phyloP scores from a whole-genome alignment of 2,797 vertebrate genomes.

The Syndactyla subalaris region DNA sequence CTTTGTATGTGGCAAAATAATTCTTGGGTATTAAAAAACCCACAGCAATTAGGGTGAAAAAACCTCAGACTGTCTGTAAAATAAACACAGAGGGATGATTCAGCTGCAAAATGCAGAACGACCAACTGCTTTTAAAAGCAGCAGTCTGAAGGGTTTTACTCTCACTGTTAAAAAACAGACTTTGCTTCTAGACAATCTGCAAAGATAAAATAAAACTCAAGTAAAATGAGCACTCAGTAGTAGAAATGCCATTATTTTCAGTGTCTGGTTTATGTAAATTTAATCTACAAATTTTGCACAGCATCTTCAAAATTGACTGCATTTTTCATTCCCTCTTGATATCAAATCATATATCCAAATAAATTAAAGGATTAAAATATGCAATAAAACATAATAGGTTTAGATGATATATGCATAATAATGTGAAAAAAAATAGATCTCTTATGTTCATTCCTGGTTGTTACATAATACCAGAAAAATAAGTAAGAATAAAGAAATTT shows the following conservation, averaged over 20 bases:
- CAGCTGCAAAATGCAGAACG: not conserved
- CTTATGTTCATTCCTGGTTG: not conserved
- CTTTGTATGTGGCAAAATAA: not conserved
- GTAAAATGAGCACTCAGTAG: not conserved
- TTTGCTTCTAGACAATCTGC: not conserved
- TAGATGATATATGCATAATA: not conserved
- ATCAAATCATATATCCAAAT: not conserved
- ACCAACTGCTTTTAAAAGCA: not conserved
- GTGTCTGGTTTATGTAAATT: not conserved
- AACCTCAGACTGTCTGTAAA: not conserved
- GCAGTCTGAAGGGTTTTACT: not conserved
- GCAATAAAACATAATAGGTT: not conserved
- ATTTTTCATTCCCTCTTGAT: not conserved
- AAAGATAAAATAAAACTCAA: not conserved
- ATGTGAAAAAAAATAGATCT: not conserved
- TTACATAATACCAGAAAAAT: not conserved
- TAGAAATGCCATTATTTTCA: not conserved
- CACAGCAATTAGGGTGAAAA: constrained; percentile 7
- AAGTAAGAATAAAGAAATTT: not conserved
- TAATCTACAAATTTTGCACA: not conserved
- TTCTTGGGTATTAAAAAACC: not conserved
- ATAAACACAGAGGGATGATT: not conserved
- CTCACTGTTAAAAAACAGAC: not conserved
- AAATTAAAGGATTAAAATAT: not conserved
- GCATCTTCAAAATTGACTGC: not conserved